A percentile compares a stretch with the other conserved stretches of the same genome.
These are phyloP conservation scores for Desmophyllum pertusum DNA, from an alignment of 92 coral and sea anemone genomes.

Conservation along the genomic window DNA sequence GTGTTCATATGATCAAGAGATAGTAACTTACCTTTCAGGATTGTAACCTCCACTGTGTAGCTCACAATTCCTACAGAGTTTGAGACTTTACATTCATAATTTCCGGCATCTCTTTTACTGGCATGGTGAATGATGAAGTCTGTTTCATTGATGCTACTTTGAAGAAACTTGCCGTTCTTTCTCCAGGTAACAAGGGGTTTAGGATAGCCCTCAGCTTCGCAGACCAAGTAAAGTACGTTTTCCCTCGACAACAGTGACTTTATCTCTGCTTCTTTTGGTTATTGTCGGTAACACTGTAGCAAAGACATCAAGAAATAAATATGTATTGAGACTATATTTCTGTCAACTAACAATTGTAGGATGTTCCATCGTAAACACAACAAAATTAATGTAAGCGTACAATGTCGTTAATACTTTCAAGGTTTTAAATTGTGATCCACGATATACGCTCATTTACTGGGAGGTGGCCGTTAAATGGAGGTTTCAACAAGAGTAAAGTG, in stretches of 20 bases:
- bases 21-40: neutral
- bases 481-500: no score
- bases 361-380: no score
- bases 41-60: neutral
- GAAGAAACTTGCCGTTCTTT: neutral
- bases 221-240: conserved; percentile 10
- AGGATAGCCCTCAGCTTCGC: neutral
- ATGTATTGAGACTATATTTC: neutral
- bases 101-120: neutral
- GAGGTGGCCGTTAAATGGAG: no score
- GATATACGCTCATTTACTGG: no score
- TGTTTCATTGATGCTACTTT: neutral
- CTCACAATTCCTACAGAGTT: conserved; percentile 3
- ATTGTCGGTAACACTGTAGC: neutral
- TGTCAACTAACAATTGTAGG: no score
- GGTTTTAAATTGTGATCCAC: no score
- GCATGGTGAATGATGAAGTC: neutral
- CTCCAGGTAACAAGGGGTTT: neutral
- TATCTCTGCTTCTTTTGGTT: neutral
- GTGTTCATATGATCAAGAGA: no score
- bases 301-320: neutral
- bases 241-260: neutral
- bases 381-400: no score
- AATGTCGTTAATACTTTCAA: no score
- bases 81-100: neutral